These are phyloP conservation scores for Dufourea novaeangliae DNA, from an alignment of 1,140 invertebrate genomes.

Conservation along the genomic window DNA sequence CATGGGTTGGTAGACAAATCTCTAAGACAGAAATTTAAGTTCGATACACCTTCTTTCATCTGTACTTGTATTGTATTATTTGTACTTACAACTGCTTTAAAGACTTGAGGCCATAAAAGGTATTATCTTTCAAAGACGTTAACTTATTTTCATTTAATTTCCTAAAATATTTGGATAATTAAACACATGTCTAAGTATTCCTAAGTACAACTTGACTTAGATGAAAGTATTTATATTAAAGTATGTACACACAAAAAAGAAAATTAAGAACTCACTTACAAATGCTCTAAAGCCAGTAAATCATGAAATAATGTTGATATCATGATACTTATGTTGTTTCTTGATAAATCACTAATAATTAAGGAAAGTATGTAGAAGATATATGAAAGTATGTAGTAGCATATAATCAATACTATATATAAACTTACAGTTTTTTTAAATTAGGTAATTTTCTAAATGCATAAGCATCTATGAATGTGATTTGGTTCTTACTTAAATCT, in stretches of 20 bases:
- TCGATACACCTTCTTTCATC: conserved; percentile 13
- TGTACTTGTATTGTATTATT: background rate
- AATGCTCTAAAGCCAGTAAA: conserved; percentile 85
- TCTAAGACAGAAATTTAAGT: conserved; percentile 79
- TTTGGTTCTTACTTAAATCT: conserved; percentile 90
- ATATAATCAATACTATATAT: conserved; percentile 12
- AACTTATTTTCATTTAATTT: conserved; percentile 77
- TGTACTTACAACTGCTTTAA: conserved; percentile 80
- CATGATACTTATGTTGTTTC: conserved; percentile 87
- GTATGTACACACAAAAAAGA: conserved; percentile 26
- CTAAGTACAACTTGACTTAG: background rate
- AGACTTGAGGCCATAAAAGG: conserved; percentile 76
- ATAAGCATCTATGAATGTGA: conserved; percentile 87
- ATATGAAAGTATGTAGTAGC: conserved; percentile 52
- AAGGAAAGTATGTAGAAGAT: conserved; percentile 68
- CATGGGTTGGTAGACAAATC: conserved; percentile 90
- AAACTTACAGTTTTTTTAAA: conserved; percentile 84
- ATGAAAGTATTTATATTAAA: background rate
- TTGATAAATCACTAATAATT: conserved; percentile 81
- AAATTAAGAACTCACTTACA: conserved; percentile 84
- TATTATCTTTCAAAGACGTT: conserved; percentile 75
- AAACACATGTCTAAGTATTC: conserved; percentile 12
- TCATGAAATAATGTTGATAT: conserved; percentile 86
- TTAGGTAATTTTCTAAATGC: conserved; percentile 87
- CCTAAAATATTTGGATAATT: conserved; percentile 61